Percentiles rank a stretch among this genome's conserved stretches.
phyloP scores from a whole-genome alignment of 2,888 invertebrate species.

The Euclidia mi region DNA sequence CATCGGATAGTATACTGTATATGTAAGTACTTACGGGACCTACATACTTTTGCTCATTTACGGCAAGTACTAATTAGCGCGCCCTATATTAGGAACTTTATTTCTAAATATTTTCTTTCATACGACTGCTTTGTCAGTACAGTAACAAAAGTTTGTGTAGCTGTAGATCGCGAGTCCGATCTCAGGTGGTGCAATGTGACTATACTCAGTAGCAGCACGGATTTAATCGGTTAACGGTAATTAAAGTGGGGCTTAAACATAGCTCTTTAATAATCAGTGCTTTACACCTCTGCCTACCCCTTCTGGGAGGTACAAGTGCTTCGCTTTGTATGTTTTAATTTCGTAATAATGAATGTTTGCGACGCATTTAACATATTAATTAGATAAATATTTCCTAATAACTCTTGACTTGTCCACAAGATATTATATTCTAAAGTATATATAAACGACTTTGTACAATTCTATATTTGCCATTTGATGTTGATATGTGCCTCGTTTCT shows the following conservation, averaged over 20 bases:
- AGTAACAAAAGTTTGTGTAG: too few species aligned
- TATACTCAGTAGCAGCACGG: too few species aligned
- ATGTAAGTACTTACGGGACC: constrained; percentile 37
- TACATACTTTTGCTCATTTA: constrained; percentile 51
- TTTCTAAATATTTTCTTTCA: neutral
- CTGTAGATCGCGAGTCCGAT: too few species aligned
- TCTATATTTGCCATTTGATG: constrained; percentile 49
- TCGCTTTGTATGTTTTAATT: constrained; percentile 17
- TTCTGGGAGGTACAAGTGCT: too few species aligned
- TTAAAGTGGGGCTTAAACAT: too few species aligned
- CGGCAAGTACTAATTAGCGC: constrained; percentile 32
- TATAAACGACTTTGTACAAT: constrained; percentile 37
- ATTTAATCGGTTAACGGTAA: too few species aligned
- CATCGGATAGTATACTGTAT: neutral
- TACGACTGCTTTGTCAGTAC: too few species aligned
- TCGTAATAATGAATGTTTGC: constrained; percentile 35
- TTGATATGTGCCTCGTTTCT: constrained; percentile 21
- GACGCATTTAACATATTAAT: constrained; percentile 41
- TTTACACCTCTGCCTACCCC: too few species aligned
- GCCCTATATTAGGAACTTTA: constrained; percentile 2
- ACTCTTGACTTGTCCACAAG: constrained; percentile 30
- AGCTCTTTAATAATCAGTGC: too few species aligned
- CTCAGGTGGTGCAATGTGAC: too few species aligned
- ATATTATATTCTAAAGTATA: constrained; percentile 49
- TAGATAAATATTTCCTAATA: constrained; percentile 48